Evolutionary conservation across 2,888 invertebrate genomes (phyloP).

Genomic region (Hecatera dysodea): DNA sequence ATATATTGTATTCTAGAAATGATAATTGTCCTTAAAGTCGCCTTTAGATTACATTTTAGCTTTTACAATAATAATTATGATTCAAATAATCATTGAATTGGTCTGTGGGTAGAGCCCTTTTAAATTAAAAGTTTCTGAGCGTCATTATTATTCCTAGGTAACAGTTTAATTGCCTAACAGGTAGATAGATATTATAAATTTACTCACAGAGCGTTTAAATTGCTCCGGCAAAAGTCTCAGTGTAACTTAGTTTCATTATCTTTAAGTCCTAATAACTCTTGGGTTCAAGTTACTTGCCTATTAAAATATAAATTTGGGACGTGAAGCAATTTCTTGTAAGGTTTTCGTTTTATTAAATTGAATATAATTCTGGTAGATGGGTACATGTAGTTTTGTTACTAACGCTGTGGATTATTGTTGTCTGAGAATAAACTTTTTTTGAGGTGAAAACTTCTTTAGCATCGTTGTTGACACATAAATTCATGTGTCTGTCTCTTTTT

Average conservation of each 20-base stretch:
- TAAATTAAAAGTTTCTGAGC: conserved; percentile 5
- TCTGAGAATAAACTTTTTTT: too few relatives aligned
- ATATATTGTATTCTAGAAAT: too few relatives aligned
- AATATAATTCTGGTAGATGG: background rate
- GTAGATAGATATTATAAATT: conserved; percentile 48
- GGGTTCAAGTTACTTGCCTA: conserved; percentile 35
- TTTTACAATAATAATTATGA: too few relatives aligned
- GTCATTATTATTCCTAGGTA: conserved; percentile 31
- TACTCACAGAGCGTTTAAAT: conserved; percentile 40
- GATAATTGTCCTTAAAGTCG: background rate
- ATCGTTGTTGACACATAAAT: too few relatives aligned
- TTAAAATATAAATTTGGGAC: conserved; percentile 50
- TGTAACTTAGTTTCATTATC: conserved; percentile 52
- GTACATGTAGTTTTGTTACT: too few relatives aligned
- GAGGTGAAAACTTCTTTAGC: too few relatives aligned
- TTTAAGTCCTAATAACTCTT: conserved; percentile 46
- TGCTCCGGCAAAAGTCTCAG: conserved; percentile 30
- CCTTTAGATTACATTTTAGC: background rate
- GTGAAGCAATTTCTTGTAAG: conserved; percentile 21
- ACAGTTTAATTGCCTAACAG: conserved; percentile 48
- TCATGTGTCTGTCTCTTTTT: too few relatives aligned
- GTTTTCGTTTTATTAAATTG: conserved; percentile 6
- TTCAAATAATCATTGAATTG: background rate
- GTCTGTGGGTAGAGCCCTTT: background rate
- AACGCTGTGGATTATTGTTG: too few relatives aligned